These are phyloP conservation scores for Mechanitis mazaeus DNA, from an alignment of 2,888 invertebrate genomes.

Conservation along the genomic window DNA sequence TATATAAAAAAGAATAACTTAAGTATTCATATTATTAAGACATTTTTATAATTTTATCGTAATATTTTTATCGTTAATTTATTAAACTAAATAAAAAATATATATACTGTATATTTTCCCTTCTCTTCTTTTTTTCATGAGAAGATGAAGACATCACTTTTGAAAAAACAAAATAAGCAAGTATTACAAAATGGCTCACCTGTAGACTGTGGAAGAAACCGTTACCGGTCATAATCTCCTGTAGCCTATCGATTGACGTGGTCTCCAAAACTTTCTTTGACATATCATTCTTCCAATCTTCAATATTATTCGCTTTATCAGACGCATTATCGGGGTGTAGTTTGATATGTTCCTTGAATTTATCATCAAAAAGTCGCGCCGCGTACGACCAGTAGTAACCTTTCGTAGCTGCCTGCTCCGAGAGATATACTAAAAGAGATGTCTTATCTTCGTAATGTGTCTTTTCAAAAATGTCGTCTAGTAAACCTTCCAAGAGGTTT, in stretches of 20 bases:
- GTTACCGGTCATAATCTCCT: constrained; percentile 39
- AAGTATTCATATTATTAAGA: too few relatives aligned
- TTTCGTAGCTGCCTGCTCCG: constrained; percentile 25
- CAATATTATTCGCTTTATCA: background rate
- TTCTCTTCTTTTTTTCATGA: too few relatives aligned
- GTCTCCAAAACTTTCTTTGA: constrained; percentile 9
- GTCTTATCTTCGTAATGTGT: constrained; percentile 20
- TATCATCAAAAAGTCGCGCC: constrained; percentile 23
- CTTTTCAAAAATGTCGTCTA: constrained; percentile 35
- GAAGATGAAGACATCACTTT: too few relatives aligned
- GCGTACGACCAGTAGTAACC: constrained; percentile 53
- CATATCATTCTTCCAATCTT: background rate
- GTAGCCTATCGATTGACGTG: constrained; percentile 21
- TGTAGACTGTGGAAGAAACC: constrained; percentile 51
- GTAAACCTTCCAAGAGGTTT: constrained; percentile 30
- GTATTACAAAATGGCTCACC: constrained; percentile 31
- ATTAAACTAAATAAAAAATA: too few relatives aligned
- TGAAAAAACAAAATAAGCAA: too few relatives aligned
- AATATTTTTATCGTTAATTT: too few relatives aligned
- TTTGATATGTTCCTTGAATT: constrained; percentile 11
- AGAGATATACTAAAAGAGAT: constrained; percentile 20
- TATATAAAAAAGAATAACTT: too few relatives aligned
- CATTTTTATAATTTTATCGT: too few relatives aligned
- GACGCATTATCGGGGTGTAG: background rate
- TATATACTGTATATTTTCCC: too few relatives aligned